phyloP scores from a whole-genome alignment of 1,140 invertebrate genomes.

The Thaumetopoea pityocampa region DNA sequence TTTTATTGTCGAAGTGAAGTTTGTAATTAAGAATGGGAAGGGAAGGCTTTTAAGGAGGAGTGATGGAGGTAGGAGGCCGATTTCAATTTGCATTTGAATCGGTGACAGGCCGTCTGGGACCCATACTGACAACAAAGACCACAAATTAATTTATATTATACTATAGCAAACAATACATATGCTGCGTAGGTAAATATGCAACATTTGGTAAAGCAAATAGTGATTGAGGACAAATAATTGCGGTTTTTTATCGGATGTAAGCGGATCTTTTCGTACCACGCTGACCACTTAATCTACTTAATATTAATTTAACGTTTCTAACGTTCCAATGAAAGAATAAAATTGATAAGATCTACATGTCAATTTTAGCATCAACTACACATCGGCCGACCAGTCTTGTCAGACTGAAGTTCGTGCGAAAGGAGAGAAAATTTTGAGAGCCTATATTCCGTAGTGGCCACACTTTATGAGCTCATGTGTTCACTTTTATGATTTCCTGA shows the following conservation, averaged over 20 bases:
- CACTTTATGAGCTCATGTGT: too few relatives aligned
- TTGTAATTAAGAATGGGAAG: conserved; percentile 26
- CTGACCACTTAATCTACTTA: too few relatives aligned
- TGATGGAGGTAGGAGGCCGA: conserved; percentile 27
- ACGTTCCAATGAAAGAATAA: too few relatives aligned
- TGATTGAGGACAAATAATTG: conserved; percentile 7
- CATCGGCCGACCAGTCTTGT: too few relatives aligned
- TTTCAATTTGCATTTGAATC: conserved; percentile 40
- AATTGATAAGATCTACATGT: too few relatives aligned
- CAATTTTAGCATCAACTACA: too few relatives aligned
- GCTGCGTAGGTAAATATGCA: conserved; percentile 11
- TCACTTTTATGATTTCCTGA: too few relatives aligned
- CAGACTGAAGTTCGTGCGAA: too few relatives aligned
- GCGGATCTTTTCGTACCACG: too few relatives aligned
- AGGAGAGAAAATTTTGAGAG: too few relatives aligned
- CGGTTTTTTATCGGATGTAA: conserved; percentile 1
- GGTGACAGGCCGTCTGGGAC: conserved; percentile 16
- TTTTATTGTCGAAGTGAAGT: conserved; percentile 21
- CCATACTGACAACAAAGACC: conserved; percentile 24
- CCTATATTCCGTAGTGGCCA: too few relatives aligned
- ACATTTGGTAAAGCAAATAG: conserved; percentile 1
- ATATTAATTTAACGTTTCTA: too few relatives aligned
- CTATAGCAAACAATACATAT: conserved; percentile 11
- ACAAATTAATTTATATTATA: conserved; percentile 30
- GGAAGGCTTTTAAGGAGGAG: conserved; percentile 15